Conservation (phyloP, 2,797 vertebrate genomes). For the Dicrostonyx torquatus region DNA sequence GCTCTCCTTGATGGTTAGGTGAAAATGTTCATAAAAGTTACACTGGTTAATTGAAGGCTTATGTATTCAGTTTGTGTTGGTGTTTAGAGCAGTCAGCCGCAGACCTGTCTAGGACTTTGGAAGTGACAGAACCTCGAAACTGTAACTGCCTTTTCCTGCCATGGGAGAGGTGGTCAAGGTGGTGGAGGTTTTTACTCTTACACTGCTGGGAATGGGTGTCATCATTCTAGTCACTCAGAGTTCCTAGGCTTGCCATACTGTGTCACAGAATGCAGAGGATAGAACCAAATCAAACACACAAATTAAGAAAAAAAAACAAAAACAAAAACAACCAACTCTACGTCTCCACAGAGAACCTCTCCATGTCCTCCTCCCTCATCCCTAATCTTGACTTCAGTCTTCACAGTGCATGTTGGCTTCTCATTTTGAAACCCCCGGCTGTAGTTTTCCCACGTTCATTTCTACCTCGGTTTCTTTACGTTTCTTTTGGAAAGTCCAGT, state of each 20-base stretch:
- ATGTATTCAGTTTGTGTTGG: conserved; percentile 84
- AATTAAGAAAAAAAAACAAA: conserved; percentile 55
- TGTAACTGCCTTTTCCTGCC: conserved; percentile 75
- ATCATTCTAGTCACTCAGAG: conserved; percentile 83
- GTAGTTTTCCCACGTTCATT: conserved; percentile 91
- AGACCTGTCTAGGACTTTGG: conserved; percentile 81
- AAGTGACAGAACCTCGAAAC: conserved; percentile 84
- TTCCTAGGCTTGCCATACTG: conserved; percentile 82
- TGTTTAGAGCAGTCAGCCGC: conserved; percentile 82
- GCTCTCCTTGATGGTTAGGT: conserved; percentile 86
- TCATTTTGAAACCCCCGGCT: conserved; percentile 82
- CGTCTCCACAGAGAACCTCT: conserved; percentile 77
- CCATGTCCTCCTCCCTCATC: neutral
- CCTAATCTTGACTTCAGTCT: conserved; percentile 69
- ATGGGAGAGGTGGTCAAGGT: conserved; percentile 34
- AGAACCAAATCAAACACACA: conserved; percentile 84
- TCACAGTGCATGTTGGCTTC: conserved; percentile 82
- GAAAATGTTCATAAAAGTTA: conserved; percentile 86
- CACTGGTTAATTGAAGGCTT: conserved; percentile 85
- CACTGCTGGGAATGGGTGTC: conserved; percentile 83
- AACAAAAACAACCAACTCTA: conserved; percentile 64
- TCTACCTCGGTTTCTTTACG: conserved; percentile 95
- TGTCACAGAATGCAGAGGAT: conserved; percentile 81
- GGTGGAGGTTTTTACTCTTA: conserved; percentile 76
- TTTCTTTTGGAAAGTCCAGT: conserved; percentile 91